These are phyloP conservation scores for Xestia ashworthii DNA, from an alignment of 2,888 invertebrate genomes.

Conservation along the genomic window DNA sequence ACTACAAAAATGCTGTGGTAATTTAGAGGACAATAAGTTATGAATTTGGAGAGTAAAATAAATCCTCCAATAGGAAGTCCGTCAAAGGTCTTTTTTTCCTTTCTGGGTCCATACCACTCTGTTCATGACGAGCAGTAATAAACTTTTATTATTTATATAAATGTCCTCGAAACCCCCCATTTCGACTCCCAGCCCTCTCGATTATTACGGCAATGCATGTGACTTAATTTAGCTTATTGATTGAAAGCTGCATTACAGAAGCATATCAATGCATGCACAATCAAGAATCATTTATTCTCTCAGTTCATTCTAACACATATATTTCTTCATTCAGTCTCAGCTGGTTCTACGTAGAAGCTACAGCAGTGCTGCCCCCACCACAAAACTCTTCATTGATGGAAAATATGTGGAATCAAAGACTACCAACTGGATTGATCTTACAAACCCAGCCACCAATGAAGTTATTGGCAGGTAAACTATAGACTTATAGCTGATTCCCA, in stretches of 20 bases:
- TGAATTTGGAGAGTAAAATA: background rate
- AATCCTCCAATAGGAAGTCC: background rate
- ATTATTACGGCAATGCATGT: background rate
- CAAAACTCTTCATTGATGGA: conserved; percentile 99
- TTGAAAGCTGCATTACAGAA: background rate
- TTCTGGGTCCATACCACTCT: background rate
- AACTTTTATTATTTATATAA: background rate
- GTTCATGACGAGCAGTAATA: background rate
- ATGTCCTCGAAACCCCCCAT: background rate
- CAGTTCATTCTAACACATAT: background rate
- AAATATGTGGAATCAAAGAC: conserved; percentile 98
- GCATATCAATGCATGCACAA: background rate
- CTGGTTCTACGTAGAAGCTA: conserved; percentile 84
- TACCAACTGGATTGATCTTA: conserved; percentile 98
- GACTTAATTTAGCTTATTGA: background rate
- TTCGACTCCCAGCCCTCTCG: background rate
- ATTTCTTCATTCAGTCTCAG: conserved; percentile 74
- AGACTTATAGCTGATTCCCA: background rate
- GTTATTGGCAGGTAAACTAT: conserved; percentile 91
- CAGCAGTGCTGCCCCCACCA: conserved; percentile 92
- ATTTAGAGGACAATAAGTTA: background rate
- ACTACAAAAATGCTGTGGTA: conserved; percentile 2
- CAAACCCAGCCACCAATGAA: conserved; percentile 98
- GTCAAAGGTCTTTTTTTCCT: background rate
- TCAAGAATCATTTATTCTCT: background rate